These are phyloP conservation scores for Thomomys bottae DNA, from an alignment of 2,113 vertebrate genomes.

Conservation along the genomic window DNA sequence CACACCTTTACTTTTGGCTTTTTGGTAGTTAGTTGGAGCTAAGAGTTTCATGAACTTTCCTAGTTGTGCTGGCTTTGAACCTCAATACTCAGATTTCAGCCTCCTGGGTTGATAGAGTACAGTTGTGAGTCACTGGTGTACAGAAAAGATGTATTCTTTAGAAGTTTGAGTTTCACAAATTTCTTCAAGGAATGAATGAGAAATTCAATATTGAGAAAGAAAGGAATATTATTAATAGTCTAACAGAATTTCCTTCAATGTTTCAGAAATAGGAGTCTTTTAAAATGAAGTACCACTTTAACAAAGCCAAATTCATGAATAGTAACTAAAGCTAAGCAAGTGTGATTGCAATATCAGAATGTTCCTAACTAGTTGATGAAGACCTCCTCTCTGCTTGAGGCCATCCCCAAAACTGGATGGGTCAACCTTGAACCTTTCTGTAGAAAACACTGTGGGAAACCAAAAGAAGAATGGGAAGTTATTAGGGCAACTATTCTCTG, in stretches of 20 bases:
- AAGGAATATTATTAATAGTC: constrained; percentile 18
- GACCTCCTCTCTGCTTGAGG: background rate
- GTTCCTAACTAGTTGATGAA: background rate
- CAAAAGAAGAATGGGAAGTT: background rate
- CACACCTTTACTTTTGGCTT: too few relatives aligned
- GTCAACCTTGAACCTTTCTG: background rate
- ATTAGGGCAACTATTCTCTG: background rate
- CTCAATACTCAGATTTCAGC: too few relatives aligned
- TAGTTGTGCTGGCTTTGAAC: too few relatives aligned
- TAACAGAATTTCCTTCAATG: background rate
- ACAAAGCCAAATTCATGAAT: background rate
- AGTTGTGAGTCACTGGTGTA: too few relatives aligned
- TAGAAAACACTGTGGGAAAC: background rate
- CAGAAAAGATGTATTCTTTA: constrained; percentile 7
- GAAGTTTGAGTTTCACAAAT: background rate
- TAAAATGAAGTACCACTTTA: background rate
- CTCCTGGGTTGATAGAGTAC: too few relatives aligned
- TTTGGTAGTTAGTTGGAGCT: too few relatives aligned
- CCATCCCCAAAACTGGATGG: background rate
- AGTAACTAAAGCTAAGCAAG: background rate
- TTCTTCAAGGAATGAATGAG: constrained; percentile 1
- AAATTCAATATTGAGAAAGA: constrained; percentile 1
- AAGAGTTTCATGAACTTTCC: too few relatives aligned
- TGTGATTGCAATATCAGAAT: background rate
- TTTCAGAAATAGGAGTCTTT: background rate